Base-by-base conservation (phyloP, 2,888 invertebrate genomes). In the Pyralis farinalis region DNA sequence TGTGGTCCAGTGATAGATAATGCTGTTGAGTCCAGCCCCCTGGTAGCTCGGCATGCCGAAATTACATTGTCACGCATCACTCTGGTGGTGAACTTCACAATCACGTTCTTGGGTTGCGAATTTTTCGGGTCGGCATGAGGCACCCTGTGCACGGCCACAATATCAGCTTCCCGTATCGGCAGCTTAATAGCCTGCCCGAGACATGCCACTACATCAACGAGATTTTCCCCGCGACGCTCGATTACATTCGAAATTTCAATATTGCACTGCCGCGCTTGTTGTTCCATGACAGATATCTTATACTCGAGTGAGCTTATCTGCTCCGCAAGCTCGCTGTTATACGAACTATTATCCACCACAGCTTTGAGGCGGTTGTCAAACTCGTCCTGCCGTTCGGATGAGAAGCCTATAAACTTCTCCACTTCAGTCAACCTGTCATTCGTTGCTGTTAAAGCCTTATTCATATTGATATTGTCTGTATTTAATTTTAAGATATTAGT, bases 171-270 rank as follows among this genome's bases (percentile, higher is more conserved):
- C 0, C 27, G 20, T 3, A 43, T 25, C 8, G 38, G 35, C 7
- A 11, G 22, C 16, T 43, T 38, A 1, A 43, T 35, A 2, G 22
- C 16, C 5, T 30, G 7, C 29, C 38, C 30, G 1, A 43, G 21
- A 5, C n/a, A 1, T 3, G 34, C 35, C 1, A 38, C 1, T n/a
- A 43, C 35, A 30, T 21, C 22, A 7, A 34, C 10, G 0, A 42
- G 31, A 22, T 42, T 37, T 12, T 42, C 42, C 3, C 34, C 30
- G 12, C 42, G 42, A 11, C 42, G 37, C 16, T 42, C 42, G 4
- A 37, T 37, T 5, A 42, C n/a, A 22, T 42, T 42, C 5, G 10
- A 34, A n/a, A 42, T 42, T 25, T 42, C 42, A 3, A 42, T 10
- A 20, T 42, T 42, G 12, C 34, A 34, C 12, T 37, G 34, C 11